Evolutionary conservation across 2,888 invertebrate species (phyloP), one percentile per base, ranked within the genome.

Genomic region (Isoperla grammatica): DNA sequence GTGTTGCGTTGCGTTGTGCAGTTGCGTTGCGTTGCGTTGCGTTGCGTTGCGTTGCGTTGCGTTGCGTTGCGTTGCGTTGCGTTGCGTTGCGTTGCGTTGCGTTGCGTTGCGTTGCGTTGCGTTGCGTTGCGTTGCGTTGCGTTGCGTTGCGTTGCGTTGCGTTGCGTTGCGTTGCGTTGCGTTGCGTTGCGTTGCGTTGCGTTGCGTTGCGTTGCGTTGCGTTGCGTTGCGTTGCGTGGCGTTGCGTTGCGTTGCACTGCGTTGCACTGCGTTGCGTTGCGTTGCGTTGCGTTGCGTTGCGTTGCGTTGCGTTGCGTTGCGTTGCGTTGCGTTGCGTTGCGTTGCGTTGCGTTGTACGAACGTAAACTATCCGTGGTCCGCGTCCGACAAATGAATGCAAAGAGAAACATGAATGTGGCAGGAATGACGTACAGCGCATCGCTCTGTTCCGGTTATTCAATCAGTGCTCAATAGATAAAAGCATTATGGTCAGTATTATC

Each of bases 11-110:
- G n/a, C n/a, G n/a, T n/a, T n/a, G n/a, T n/a, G n/a, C n/a, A n/a
- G 42, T n/a, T 9, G 4, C 4, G 42, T n/a, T 11, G 40, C 40
- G n/a, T 3, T 40, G 40, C 40, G 40, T 40, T 40, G 40, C 40
- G 40, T 40, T 40, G 40, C 40, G 40, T 40, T 40, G 40, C 40
- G 40, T 40, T 40, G 40, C 40, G 40, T 40, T 40, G 40, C 40
- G 40, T 40, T 40, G 40, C 40, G 40, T 40, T 40, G 40, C 40
- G 40, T 40, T 40, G 40, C 40, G 40, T 40, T 40, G 40, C 40
- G 40, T 40, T 40, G 40, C 40, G 40, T 40, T 40, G 40, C 40
- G 40, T 40, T 40, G 40, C 40, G 40, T 40, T 40, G 40, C 40
- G 40, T 40, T 40, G 40, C 40, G 40, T 40, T 40, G 40, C 40